Evolutionary conservation across 2,888 invertebrate genomes (phyloP).

Genomic region (Tetheella fluctuosa): DNA sequence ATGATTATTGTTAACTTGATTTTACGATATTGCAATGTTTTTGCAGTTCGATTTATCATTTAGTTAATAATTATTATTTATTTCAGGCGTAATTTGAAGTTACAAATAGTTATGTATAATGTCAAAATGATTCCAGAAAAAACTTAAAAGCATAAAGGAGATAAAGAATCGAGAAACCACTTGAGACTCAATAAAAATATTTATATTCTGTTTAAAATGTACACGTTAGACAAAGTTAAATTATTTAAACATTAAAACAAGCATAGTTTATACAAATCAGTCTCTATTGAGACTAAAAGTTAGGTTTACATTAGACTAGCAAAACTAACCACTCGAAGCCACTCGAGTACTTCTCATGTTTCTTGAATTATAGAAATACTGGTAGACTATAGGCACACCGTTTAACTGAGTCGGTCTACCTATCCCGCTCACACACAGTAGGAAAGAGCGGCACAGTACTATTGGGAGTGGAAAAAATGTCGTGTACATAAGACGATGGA

Average conservation of each 20-base stretch:
- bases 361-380: neutral
- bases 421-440: too few relatives aligned
- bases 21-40: constrained; percentile 43
- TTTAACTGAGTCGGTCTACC: neutral
- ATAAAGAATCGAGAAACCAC: neutral
- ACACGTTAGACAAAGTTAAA: constrained; percentile 45
- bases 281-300: constrained; percentile 16
- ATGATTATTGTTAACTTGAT: constrained; percentile 50
- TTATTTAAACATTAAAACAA: constrained; percentile 29
- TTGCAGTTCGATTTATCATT: neutral
- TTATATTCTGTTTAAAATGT: constrained; percentile 53
- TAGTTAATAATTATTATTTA: neutral
- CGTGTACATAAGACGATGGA: too few relatives aligned
- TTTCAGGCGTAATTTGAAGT: too few relatives aligned
- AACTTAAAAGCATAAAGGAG: neutral
- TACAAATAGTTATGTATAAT: too few relatives aligned
- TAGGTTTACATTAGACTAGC: constrained; percentile 35
- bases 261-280: constrained; percentile 39
- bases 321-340: constrained; percentile 28
- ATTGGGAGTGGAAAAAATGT: too few relatives aligned
- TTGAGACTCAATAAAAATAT: constrained; percentile 54
- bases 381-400: neutral
- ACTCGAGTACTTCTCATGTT: constrained; percentile 15
- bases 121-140: neutral
- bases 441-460: too few relatives aligned